Base-by-base conservation (phyloP, 2,888 invertebrate species). In the Lysandra coridon region DNA sequence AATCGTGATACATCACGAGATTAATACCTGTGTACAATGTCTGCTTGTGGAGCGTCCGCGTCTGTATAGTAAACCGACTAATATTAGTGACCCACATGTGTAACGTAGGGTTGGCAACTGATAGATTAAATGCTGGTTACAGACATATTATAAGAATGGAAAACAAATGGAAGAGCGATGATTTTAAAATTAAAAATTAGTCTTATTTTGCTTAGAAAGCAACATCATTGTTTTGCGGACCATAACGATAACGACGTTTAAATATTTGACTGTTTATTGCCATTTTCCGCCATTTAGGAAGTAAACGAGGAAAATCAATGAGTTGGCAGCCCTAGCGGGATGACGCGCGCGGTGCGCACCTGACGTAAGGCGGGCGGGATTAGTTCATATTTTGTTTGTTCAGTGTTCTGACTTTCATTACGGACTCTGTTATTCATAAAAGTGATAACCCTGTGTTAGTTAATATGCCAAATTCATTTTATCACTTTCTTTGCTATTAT, bases 41-140 rank as follows among this genome's bases (percentile, higher is more conserved):
- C 33, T 33, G 64, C 30, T 69, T 69, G 69, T 69, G 69, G 30
- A 37, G 14, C 12, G 17, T 57, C 57, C 57, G 57, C 57, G 69
- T 69, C 69, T 14, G 33, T 69, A 33, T 69, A 69, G 69, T 69
- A 69, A 69, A 69, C 17, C 37, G 69, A 69, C 69, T 69, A 37
- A 69, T 69, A 69, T 69, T 69, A 69, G 69, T 69, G 69, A 69
- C 69, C 69, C 33, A 69, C 33, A 69, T 69, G 69, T 6, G 69
- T 37, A 33, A 69, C 30, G 69, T 17, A 69, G 69, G 69, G 33
- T 69, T 69, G 37, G 0, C 69, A 17, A 14, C 33, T 4, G 69
- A 14, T 1, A 37, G 33, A 69, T 69, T 1, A 17, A 0, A 37
- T 69, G 33, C 4, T 12, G 14, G 1, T 69, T 30, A 10, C 2